Percentiles rank a stretch among this genome's conserved stretches.
Conservation (phyloP, 2,797 vertebrate species). For the Poecilia velifera region DNA sequence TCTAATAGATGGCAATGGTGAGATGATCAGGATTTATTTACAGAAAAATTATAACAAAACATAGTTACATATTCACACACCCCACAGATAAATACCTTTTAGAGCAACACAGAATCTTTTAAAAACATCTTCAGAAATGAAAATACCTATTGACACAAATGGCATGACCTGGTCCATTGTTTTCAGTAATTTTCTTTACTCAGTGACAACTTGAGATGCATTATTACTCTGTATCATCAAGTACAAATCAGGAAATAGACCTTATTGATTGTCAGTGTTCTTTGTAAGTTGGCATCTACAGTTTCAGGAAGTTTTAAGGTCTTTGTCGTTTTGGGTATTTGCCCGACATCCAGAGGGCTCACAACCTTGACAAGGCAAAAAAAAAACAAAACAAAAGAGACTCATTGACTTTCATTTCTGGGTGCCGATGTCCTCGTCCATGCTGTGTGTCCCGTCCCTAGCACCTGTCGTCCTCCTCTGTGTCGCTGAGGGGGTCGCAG, state of each 20-base stretch:
- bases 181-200: slow-evolving; percentile 48
- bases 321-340: slow-evolving; percentile 50
- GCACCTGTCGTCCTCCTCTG: slow-evolving; percentile 96
- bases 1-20: slow-evolving; percentile 62
- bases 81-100: slow-evolving; percentile 72
- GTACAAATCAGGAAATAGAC: slow-evolving; percentile 72
- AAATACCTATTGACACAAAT: slow-evolving; percentile 72
- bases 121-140: slow-evolving; percentile 71
- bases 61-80: slow-evolving; percentile 81
- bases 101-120: slow-evolving; percentile 73
- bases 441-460: slow-evolving; percentile 72
- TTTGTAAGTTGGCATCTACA: slow-evolving; percentile 73
- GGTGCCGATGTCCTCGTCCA: slow-evolving; percentile 26
- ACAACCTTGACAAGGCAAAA: slow-evolving; percentile 45
- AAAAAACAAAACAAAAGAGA: slow-evolving; percentile 52
- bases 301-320: slow-evolving; percentile 68
- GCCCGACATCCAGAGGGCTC: slow-evolving; percentile 47
- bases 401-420: slow-evolving; percentile 41
- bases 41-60: slow-evolving; percentile 75
- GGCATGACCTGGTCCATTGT: slow-evolving; percentile 55
- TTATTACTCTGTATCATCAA: slow-evolving; percentile 71
- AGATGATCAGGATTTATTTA: slow-evolving; percentile 76
- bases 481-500: slow-evolving; percentile 92
- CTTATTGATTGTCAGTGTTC: slow-evolving; percentile 71
- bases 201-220: slow-evolving; percentile 42